Percentiles rank a stretch among this genome's conserved stretches.
Evolutionary conservation across 2,797 vertebrate species (phyloP).

Genomic region (Vespertilio murinus): DNA sequence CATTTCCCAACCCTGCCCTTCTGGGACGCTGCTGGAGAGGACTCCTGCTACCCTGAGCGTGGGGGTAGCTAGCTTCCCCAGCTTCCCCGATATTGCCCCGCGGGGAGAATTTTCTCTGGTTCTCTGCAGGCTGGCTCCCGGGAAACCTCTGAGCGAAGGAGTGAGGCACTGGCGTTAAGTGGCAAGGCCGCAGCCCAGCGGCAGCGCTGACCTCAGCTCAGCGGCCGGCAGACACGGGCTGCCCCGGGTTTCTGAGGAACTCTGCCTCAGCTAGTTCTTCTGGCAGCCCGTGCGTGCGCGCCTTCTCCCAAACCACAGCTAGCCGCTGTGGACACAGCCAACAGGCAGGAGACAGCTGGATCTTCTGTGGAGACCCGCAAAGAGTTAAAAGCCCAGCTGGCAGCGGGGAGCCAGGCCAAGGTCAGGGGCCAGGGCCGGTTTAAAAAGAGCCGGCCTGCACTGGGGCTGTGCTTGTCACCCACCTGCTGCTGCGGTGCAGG

Average conservation of each 20-base stretch:
- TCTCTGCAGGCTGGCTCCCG: neutral
- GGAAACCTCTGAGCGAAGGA: neutral
- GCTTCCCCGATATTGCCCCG: no score
- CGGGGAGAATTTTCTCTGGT: neutral
- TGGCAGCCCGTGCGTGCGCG: neutral
- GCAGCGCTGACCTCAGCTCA: neutral
- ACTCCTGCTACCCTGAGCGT: neutral
- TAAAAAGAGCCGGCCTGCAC: neutral
- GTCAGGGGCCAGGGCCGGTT: neutral
- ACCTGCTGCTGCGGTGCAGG: neutral
- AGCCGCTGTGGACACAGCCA: neutral
- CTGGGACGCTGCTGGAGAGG: neutral
- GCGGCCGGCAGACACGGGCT: neutral
- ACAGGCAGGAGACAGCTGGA: slow-evolving; percentile 44
- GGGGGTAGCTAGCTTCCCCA: no score
- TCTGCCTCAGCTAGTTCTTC: neutral
- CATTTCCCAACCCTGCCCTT: neutral
- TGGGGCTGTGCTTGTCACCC: accelerated
- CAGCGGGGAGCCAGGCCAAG: neutral
- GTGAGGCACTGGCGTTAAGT: neutral
- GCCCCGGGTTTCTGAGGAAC: slow-evolving; percentile 60
- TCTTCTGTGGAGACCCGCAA: neutral
- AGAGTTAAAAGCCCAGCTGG: neutral
- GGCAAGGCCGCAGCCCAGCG: neutral
- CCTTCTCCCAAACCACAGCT: neutral